These are phyloP conservation scores for Temnothorax unifasciatus DNA, from an alignment of 2,888 invertebrate species.

Conservation along the genomic window DNA sequence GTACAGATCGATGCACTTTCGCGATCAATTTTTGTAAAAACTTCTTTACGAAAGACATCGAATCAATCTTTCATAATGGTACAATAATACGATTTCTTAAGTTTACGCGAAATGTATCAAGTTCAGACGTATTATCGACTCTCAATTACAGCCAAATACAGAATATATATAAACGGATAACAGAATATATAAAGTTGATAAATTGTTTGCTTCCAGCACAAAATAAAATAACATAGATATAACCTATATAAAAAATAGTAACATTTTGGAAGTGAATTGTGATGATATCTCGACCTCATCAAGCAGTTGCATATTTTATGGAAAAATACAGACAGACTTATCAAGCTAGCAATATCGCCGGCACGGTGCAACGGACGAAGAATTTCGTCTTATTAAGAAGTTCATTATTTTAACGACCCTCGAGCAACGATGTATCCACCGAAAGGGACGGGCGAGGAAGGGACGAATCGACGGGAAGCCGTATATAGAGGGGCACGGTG, in stretches of 20 bases:
- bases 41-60: not conserved
- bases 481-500: constrained; percentile 42
- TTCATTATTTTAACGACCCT: constrained; percentile 41
- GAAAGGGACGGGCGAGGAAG: constrained; percentile 27
- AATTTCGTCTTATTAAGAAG: constrained; percentile 46
- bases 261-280: not conserved
- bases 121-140: not conserved
- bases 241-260: not conserved
- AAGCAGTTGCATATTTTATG: not conserved
- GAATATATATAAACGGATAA: not conserved
- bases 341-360: constrained; percentile 4
- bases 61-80: not conserved
- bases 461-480: constrained; percentile 32
- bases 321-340: not conserved
- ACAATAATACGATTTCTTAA: not conserved
- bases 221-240: not conserved
- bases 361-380: not conserved
- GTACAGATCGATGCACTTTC: not conserved
- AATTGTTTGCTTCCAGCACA: not conserved
- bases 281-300: not conserved
- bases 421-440: constrained; percentile 46
- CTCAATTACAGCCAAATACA: not conserved
- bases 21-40: not conserved
- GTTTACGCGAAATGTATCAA: not conserved
- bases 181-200: not conserved